A percentile compares a stretch with the other conserved stretches of the same genome.
phyloP scores from a whole-genome alignment of 1,140 invertebrate species.

The Halictus rubicundus region DNA sequence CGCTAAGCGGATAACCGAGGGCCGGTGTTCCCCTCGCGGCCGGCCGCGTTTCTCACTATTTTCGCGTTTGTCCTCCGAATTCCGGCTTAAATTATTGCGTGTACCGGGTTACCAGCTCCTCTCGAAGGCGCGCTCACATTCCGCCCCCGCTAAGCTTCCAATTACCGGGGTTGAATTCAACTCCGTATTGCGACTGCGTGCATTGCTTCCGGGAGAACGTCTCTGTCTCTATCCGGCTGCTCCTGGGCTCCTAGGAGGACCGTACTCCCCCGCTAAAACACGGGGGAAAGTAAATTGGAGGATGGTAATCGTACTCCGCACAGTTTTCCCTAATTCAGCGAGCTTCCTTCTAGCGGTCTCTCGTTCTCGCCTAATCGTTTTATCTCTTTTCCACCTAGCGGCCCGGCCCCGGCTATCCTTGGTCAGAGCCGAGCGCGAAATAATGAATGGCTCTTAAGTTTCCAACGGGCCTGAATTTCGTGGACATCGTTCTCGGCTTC shows the following conservation, averaged over 20 bases:
- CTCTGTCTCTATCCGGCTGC: background rate
- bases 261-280: slow-evolving; percentile 5
- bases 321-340: slow-evolving; percentile 70
- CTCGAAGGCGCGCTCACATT: slow-evolving; percentile 33
- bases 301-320: slow-evolving; percentile 56
- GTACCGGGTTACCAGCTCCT: slow-evolving; percentile 15
- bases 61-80: slow-evolving; percentile 52
- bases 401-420: background rate
- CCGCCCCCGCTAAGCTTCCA: slow-evolving; percentile 62
- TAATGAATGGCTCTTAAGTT: slow-evolving; percentile 55
- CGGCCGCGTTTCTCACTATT: slow-evolving; percentile 31
- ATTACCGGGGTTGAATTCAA: slow-evolving; percentile 60
- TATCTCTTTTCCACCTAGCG: background rate
- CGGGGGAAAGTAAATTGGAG: slow-evolving; percentile 65
- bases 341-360: slow-evolving; percentile 39
- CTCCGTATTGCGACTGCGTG: slow-evolving; percentile 21
- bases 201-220: background rate
- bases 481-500: background rate
- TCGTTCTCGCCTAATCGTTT: background rate
- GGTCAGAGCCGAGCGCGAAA: slow-evolving; percentile 24
- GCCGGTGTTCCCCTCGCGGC: slow-evolving; percentile 20
- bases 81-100: slow-evolving; percentile 63
- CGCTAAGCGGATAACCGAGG: slow-evolving; percentile 58
- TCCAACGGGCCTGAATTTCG: slow-evolving; percentile 23
- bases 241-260: background rate